Conservation (phyloP, 2,888 invertebrate species). For the Ctena decussata region DNA sequence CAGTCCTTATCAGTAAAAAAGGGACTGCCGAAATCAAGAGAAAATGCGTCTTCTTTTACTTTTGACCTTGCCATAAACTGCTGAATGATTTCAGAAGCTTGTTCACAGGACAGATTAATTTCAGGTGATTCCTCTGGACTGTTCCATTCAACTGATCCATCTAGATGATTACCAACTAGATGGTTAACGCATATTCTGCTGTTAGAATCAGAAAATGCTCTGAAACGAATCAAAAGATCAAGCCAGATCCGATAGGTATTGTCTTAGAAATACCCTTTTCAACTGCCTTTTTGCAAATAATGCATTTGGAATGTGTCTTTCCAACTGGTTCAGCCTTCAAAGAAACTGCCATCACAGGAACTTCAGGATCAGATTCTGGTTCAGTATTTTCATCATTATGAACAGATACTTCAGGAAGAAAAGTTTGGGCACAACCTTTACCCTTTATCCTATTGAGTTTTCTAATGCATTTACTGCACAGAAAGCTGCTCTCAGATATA, state of each 20-base stretch:
- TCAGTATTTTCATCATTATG: too few species aligned
- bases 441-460: too few species aligned
- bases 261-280: not conserved
- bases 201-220: not conserved
- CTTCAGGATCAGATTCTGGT: not conserved
- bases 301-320: not conserved
- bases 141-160: not conserved
- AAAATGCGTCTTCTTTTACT: not conserved
- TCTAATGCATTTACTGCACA: not conserved
- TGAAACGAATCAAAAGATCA: not conserved
- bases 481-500: not conserved
- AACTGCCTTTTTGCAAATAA: not conserved
- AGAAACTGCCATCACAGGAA: not conserved
- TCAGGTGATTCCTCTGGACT: not conserved
- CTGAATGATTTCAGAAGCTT: not conserved
- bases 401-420: too few species aligned
- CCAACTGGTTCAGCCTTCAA: not conserved
- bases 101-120: not conserved
- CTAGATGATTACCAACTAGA: not conserved
- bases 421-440: too few species aligned
- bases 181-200: not conserved
- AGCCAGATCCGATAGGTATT: not conserved
- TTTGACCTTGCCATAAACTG: not conserved
- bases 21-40: not conserved
- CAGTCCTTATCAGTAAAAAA: not conserved